Evolutionary conservation across 1,140 invertebrate species (phyloP), one percentile per base, ranked within the genome.

Genomic region (Lethocerus indicus): DNA sequence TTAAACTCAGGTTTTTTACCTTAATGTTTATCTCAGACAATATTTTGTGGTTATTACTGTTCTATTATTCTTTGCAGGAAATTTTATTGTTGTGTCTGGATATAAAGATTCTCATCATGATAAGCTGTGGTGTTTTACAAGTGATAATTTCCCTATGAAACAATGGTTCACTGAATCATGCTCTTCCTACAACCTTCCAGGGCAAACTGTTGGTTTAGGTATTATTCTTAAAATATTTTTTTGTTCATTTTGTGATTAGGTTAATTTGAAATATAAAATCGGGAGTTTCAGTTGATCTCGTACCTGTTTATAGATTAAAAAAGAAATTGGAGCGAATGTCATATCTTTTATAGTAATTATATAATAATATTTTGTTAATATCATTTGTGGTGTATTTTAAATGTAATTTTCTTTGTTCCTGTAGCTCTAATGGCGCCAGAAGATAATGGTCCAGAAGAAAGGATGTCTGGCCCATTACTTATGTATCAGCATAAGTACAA

Each of bases 91-190:
- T n/a, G n/a, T n/a, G n/a, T n/a, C n/a, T n/a, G n/a, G n/a, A n/a
- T n/a, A n/a, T n/a, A n/a, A n/a, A n/a, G n/a, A n/a, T n/a, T n/a
- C n/a, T n/a, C n/a, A n/a, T 13, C 65, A 67, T 3, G 70, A 73
- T 58, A 68, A 65, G 5, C 60, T 71, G n/a, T 87, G 83, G 82
- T 85, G 82, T 52, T 64, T 87, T 47, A 83, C 77, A 41, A 76
- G 75, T 21, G 78, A 80, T 55, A 67, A 75, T 29, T 80, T 76
- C 63, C 73, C 74, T 7, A 75, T 32, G 42, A 54, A 52, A 45
- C 47, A 13, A 2, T 25, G n/a, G 13, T 47, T 49, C 26, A 45
- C 27, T 20, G 52, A 53, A 40, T 39, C 28, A n/a, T 20, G 28
- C 3, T 27, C 39, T 20, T 45, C 27, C 16, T 37, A 23, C 43